Conservation (phyloP, 1,140 invertebrate genomes). For the Hirudo medicinalis region DNA sequence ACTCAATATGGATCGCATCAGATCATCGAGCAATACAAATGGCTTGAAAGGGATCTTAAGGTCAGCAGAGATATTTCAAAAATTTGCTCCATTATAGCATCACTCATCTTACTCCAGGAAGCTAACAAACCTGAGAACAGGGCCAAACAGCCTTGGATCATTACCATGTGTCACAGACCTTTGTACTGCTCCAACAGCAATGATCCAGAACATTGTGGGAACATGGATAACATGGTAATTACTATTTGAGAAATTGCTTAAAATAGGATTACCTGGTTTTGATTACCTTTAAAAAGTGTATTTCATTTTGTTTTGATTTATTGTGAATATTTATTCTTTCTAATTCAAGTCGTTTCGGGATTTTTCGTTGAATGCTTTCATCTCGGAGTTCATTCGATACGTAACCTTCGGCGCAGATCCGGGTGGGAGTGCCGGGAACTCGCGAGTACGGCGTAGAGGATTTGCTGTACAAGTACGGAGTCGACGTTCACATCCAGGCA, state of each 20-base stretch:
- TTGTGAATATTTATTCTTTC: background rate
- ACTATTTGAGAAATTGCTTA: background rate
- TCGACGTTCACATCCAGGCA: constrained; percentile 86
- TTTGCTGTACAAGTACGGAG: constrained; percentile 72
- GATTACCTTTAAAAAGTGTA: too few relatives aligned
- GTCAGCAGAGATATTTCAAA: constrained; percentile 21
- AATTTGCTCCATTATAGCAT: background rate
- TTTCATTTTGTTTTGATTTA: too few relatives aligned
- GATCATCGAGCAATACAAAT: constrained; percentile 62
- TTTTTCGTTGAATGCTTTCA: constrained; percentile 5
- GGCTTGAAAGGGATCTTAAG: constrained; percentile 34
- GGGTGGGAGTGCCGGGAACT: constrained; percentile 29
- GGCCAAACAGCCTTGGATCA: constrained; percentile 34
- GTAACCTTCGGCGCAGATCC: constrained; percentile 11
- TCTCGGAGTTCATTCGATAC: too few relatives aligned
- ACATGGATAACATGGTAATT: constrained; percentile 21
- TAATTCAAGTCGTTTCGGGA: background rate
- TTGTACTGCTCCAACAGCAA: constrained; percentile 38
- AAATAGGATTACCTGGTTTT: too few relatives aligned
- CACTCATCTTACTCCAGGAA: constrained; percentile 25
- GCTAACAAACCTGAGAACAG: constrained; percentile 34
- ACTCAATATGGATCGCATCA: constrained; percentile 66
- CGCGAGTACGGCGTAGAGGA: constrained; percentile 53
- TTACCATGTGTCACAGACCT: constrained; percentile 36
- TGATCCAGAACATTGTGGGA: constrained; percentile 26